Evolutionary conservation across 2,797 vertebrate genomes (phyloP).

Genomic region (Meda fulgida): DNA sequence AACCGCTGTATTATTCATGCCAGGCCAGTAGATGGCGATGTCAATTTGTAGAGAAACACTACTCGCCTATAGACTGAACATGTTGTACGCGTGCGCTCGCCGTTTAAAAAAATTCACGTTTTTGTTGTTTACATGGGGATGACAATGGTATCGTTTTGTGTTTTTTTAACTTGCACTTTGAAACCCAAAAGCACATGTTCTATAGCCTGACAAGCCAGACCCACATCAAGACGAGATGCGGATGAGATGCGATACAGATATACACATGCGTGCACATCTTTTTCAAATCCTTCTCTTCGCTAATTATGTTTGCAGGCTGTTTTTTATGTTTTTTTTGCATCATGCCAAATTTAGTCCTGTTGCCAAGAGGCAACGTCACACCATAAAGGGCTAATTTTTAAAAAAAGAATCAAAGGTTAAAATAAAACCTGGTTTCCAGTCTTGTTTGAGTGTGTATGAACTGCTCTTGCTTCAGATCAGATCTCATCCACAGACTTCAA

Average conservation of each 20-base stretch:
- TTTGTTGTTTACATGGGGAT: no score
- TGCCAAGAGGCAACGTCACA: background rate
- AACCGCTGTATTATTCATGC: background rate
- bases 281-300: background rate
- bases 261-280: no score
- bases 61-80: no score
- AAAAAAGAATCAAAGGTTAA: background rate
- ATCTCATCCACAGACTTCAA: background rate
- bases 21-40: no score
- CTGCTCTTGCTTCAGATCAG: background rate
- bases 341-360: background rate
- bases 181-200: no score
- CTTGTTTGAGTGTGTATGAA: background rate
- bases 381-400: background rate
- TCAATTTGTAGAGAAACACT: background rate
- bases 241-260: background rate
- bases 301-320: no score
- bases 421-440: background rate
- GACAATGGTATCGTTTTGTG: no score
- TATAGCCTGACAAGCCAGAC: no score
- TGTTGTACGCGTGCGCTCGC: fast-evolving
- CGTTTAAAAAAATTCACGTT: background rate
- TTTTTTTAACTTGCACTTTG: no score
- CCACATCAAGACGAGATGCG: no score
- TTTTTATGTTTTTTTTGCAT: background rate